Evolutionary conservation across 1,140 invertebrate genomes (phyloP).

Genomic region (Dreissena polymorpha): DNA sequence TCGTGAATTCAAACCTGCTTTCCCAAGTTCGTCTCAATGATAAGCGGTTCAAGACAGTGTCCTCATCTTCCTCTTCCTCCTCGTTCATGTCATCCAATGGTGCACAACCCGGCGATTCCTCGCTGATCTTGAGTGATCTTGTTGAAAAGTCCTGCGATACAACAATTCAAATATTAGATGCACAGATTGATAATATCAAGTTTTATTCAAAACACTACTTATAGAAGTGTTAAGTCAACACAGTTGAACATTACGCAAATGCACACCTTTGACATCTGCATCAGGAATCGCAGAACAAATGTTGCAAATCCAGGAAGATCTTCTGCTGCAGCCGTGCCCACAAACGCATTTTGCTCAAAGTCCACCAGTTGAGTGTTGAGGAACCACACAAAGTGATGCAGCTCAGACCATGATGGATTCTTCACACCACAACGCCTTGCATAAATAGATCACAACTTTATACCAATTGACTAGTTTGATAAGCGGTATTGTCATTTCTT

Average conservation of each 20-base stretch:
- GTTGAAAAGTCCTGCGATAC: constrained; percentile 74
- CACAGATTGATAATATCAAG: neutral
- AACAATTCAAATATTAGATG: neutral
- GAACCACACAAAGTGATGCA: constrained; percentile 69
- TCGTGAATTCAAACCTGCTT: constrained; percentile 59
- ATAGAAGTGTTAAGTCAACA: too few species aligned
- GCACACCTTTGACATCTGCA: neutral
- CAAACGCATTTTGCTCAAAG: constrained; percentile 66
- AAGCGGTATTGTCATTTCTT: too few species aligned
- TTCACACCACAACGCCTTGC: constrained; percentile 63
- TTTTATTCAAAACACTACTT: neutral
- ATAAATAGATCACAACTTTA: constrained; percentile 19
- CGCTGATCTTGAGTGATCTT: constrained; percentile 73
- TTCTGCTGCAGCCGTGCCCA: constrained; percentile 30
- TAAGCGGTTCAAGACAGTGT: constrained; percentile 47
- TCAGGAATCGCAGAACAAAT: constrained; percentile 44
- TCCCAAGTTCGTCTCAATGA: constrained; percentile 74
- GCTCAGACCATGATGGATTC: constrained; percentile 71
- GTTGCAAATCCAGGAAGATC: constrained; percentile 66
- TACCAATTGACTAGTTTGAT: neutral
- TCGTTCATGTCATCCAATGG: constrained; percentile 20
- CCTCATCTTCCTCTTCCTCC: constrained; percentile 45
- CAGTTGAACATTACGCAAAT: too few species aligned
- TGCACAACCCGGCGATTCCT: constrained; percentile 66
- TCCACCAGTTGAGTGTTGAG: constrained; percentile 66